Evolutionary conservation across 2,888 invertebrate species (phyloP), one percentile per base, ranked within the genome.

Genomic region (Notodonta ziczac): DNA sequence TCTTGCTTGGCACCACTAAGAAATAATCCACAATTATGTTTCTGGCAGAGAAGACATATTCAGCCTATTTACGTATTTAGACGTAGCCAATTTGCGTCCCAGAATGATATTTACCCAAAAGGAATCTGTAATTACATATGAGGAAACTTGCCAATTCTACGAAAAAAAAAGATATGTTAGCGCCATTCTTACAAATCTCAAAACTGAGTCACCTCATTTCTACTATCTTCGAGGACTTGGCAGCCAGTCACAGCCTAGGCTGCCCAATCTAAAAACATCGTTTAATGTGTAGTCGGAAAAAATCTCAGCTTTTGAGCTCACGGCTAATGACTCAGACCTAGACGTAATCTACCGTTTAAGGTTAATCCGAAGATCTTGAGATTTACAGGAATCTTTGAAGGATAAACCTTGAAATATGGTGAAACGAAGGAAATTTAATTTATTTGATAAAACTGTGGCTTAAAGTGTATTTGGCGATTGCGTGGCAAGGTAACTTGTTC

Each of bases 371-470:
- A 32, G 2, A 39, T 35, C 12, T 53, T n/a, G 39, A 51, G 14
- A 52, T 32, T 32, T 12, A n/a, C 5, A 14, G 9, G 24, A 32
- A 32, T 16, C 24, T 16, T 12, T 14, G 48, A 48, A n/a, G 48
- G 4, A 44, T 8, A 5, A 14, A 50, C 50, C 50, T 48, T 48
- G 24, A 24, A 24, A 24, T 7, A 44, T 7, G 24, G n/a, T 24
- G 16, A 24, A 10, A 51, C 51, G 9, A 13, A 51, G 51, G 9
- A 24, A 51, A 51, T 24, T 51, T 4, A 24, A 51, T 51, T 51
- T 57, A 59, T 50, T 50, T 69, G 72, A 73, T 74, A 53, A 64
- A 7, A 53, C 51, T 61, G 24, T 24, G 59, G 63, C 50, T 53
- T 56, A 16, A 48, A 32, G n/a, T 58, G 60, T 35, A 35, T 35